Conservation (phyloP, 2,888 invertebrate species). For the Steinernema carpocapsae region DNA sequence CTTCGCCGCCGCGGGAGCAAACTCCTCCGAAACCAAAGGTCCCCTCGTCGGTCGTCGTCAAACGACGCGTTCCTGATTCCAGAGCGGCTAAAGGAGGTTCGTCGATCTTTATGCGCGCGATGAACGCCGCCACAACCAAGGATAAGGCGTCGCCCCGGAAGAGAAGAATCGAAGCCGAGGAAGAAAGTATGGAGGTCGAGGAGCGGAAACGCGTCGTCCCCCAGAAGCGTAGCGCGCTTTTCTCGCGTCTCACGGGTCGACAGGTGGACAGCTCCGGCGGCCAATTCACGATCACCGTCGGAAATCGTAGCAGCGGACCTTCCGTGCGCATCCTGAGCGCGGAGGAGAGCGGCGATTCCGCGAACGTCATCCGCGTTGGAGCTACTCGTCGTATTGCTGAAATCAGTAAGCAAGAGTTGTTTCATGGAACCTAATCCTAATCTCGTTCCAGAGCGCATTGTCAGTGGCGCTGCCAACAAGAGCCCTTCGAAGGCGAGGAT, state of each 20-base stretch:
- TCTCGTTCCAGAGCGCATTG: background rate
- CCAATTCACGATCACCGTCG: slow-evolving; percentile 1
- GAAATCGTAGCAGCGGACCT: background rate
- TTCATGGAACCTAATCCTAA: background rate
- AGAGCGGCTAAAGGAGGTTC: slow-evolving; percentile 3
- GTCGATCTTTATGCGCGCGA: slow-evolving; percentile 4
- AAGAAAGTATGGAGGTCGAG: background rate
- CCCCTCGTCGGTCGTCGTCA: slow-evolving; percentile 1
- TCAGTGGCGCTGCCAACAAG: slow-evolving; percentile 6
- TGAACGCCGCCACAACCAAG: slow-evolving; percentile 22
- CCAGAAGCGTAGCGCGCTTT: background rate
- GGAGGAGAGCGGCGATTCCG: background rate
- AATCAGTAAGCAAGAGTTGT: background rate
- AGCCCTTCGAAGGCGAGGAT: background rate
- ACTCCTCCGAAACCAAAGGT: background rate
- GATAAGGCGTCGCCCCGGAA: background rate
- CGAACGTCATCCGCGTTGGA: background rate
- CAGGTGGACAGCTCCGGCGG: background rate
- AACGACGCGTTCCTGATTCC: background rate
- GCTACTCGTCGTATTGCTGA: background rate
- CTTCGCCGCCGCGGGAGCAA: background rate
- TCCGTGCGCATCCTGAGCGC: background rate
- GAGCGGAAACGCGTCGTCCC: background rate
- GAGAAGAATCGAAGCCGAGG: background rate
- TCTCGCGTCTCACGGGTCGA: background rate